Conservation (phyloP, 2,113 vertebrate genomes). For the Himantopus leucocephalus region DNA sequence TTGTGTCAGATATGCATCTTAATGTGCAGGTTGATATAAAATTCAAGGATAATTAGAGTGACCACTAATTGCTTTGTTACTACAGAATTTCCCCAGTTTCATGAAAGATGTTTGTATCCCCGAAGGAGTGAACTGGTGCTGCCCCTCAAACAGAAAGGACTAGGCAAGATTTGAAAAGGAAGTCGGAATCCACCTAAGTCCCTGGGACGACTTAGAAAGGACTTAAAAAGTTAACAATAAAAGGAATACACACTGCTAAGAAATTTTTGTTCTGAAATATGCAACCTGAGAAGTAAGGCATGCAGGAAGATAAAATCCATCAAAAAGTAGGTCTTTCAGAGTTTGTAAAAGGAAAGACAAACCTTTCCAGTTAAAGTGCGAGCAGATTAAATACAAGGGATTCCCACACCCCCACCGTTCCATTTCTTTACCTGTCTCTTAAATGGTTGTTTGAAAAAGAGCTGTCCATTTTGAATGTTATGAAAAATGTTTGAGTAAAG, state of each 20-base stretch:
- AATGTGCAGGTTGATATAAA: neutral
- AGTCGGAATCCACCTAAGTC: neutral
- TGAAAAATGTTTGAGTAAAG: neutral
- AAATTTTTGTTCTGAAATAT: neutral
- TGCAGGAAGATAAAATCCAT: neutral
- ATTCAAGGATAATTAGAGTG: neutral
- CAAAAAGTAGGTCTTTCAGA: neutral
- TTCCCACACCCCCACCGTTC: rapidly evolving
- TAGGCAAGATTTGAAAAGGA: neutral
- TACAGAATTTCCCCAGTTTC: neutral
- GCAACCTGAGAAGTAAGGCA: neutral
- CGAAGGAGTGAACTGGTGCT: neutral
- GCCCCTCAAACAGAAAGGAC: neutral
- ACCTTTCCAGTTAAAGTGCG: neutral
- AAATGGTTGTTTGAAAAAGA: neutral
- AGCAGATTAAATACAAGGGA: neutral
- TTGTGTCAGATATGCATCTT: neutral
- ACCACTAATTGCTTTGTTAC: neutral
- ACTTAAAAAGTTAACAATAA: neutral
- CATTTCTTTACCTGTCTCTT: neutral
- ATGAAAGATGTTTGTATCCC: neutral
- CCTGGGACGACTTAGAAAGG: neutral
- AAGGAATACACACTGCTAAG: neutral
- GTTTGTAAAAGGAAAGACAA: neutral
- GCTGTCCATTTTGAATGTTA: neutral